Evolutionary conservation across 2,113 vertebrate genomes (phyloP), one percentile per base, ranked within the genome.

Genomic region (Daboia siamensis): DNA sequence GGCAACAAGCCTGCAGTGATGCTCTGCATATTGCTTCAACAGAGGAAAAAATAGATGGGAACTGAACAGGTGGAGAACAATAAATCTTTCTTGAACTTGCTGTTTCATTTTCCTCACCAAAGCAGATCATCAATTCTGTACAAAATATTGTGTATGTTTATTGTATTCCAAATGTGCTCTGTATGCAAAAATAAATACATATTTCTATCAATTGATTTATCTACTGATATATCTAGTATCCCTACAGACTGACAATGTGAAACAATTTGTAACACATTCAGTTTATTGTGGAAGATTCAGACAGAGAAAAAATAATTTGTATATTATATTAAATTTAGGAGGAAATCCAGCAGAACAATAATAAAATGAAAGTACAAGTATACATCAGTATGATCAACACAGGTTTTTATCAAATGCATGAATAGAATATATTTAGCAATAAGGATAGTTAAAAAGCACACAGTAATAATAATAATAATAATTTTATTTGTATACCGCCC

Each of bases 261-360:
- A 80, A 80, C 74, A 80, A 44, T 80, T 4, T 7, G 39, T 21
- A 54, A 13, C 4, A 64, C 26, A 8, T 24, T 15, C 29, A 52
- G 8, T 11, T 57, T 33, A 59, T 21, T 59, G n/a, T 80, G 74
- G 26, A 91, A 39, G 26, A 55, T 21, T 57, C 7, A 54, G 21
- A 54, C 24, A 4, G 11, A 87, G 84, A 64, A 94, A 89, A 13
- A 88, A 91, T 89, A 57, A 85, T 86, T 91, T 6, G 33, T 48
- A 5, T 92, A 91, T 84, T 94, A 90, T 95, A 11, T 86, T 74
- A 52, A 87, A 29, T 87, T 29, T n/a, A 92, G 64, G 88, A 39
- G 91, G 39, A 91, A 54, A 23, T 26, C n/a, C 48, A 86, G 39
- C 61, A 91, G 90, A 93, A 95, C 10, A 93, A 95, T 8, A 5